Base-by-base conservation (phyloP, 2,888 invertebrate genomes). In the Drosophila robusta region DNA sequence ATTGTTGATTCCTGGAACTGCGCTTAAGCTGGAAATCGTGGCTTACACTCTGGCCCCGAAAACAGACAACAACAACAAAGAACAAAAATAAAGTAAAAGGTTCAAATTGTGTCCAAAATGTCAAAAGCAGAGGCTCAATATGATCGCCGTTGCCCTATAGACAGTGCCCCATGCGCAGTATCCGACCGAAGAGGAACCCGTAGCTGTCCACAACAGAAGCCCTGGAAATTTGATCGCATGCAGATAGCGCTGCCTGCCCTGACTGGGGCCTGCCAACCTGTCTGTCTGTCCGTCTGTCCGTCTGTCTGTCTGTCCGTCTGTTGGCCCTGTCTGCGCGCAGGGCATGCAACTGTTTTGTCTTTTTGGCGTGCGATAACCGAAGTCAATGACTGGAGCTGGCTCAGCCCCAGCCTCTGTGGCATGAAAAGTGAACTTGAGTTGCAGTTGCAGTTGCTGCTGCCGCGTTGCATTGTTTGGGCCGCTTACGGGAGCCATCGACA, bases 81-180 rank as follows among this genome's bases (percentile, higher is more conserved):
- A 36, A 55, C 32, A 26, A 54, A 42, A 42, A 44, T 32, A 80
- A 85, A 79, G 84, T 87, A 87, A 86, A 87, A 83, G 88, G 89
- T 80, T 89, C 86, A 87, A 87, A 89, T 87, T 86, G 88, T 88
- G 88, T 86, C 88, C 83, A 78, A 88, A 87, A 89, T 87, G 86
- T 89, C 86, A 87, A 87, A 87, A 87, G 85, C 87, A 67, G 86
- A 78, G 63, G 69, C 85, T 77, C 89, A 85, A 89, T 81, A 89
- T 87, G 84, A 85, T 84, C 84, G 70, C 76, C 57, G 24, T 38
- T n/a, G 50, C 68, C 65, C 66, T 41, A 26, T 38, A 39, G 36
- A 16, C 51, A 14, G 32, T 24, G 18, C 41, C 18, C 12, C 41
- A 16, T 44, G 45, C 42, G 22, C 38, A 36, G 49, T 29, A 16